Evolutionary conservation across 92 coral and sea anemone species (phyloP), one percentile per base, ranked within the genome.

Genomic region (Umimayanthus chanpuru): DNA sequence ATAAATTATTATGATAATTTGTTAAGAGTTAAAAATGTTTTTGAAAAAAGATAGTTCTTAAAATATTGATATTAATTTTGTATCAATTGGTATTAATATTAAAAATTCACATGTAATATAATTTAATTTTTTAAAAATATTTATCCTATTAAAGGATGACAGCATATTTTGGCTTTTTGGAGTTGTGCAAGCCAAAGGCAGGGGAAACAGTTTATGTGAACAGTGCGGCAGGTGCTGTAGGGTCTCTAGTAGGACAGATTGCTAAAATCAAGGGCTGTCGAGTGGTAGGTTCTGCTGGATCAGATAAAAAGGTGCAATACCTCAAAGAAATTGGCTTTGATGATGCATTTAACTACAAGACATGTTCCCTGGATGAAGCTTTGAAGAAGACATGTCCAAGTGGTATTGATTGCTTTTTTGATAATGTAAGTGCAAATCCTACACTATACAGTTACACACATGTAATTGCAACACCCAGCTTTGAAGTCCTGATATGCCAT

Each of bases 211-310:
- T 90, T 30, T 90, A 90, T 82, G 93, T 90, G 20, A 90, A 90
- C 88, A 90, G 93, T 61, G 93, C 93, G 14, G 93, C 93, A 9
- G 93, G 93, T 1, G 93, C 93, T 5, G 93, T 90, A 0, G 93
- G 93, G 0, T 85, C 93, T 6, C 66, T 66, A 16, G 93, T 90
- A 56, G 93, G 93, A 53, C 93, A 90, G 77, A 90, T 90, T 76
- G 93, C 90, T 9, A 90, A 90, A 68, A 79, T 90, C 50, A 90
- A 90, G 71, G 90, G 90, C 30, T 90, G 93, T 18, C 88, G 88
- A n/a, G 93, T 90, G 40, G 93, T 90, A 11, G 93, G 93, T 40
- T 86, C 90, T 32, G 93, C 93, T 64, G 93, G 93, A 26, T 86
- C 93, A 75, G 93, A 90, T 29, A 64, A 90, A 77, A 90, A 90